Percentiles rank a stretch among this genome's conserved stretches.
Evolutionary conservation across 2,113 vertebrate species (phyloP).

Genomic region (Lucifuga dentata): DNA sequence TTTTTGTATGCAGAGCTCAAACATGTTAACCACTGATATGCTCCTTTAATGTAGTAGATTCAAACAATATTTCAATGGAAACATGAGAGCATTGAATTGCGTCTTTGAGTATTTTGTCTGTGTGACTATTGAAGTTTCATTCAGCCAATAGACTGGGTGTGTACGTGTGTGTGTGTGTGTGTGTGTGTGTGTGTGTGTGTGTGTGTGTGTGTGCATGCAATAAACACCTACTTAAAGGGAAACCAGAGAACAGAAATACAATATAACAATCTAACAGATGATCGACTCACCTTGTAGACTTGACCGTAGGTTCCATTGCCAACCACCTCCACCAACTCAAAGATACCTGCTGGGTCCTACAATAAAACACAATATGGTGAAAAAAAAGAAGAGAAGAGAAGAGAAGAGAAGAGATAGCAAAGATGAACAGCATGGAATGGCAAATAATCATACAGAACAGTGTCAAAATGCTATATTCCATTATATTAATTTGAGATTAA

Average conservation of each 20-base stretch:
- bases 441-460: too few relatives aligned
- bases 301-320: conserved; percentile 82
- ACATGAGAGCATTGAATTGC: too few relatives aligned
- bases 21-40: too few relatives aligned
- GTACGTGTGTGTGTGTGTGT: background rate
- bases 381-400: background rate
- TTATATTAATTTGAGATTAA: too few relatives aligned
- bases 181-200: background rate
- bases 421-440: too few relatives aligned
- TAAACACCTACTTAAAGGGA: background rate
- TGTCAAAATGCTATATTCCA: background rate
- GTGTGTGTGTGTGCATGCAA: background rate
- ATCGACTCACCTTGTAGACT: conserved; percentile 85
- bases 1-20: too few relatives aligned
- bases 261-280: background rate
- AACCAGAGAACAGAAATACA: background rate
- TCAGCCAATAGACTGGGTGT: too few relatives aligned
- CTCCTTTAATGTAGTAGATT: too few relatives aligned
- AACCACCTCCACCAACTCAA: conserved; percentile 93
- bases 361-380: conserved; percentile 14
- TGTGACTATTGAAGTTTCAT: too few relatives aligned
- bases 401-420: background rate
- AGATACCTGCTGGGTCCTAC: conserved; percentile 94
- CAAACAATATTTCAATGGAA: too few relatives aligned
- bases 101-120: too few relatives aligned